Evolutionary conservation across 1,140 invertebrate genomes (phyloP).

Genomic region (Limonius californicus): DNA sequence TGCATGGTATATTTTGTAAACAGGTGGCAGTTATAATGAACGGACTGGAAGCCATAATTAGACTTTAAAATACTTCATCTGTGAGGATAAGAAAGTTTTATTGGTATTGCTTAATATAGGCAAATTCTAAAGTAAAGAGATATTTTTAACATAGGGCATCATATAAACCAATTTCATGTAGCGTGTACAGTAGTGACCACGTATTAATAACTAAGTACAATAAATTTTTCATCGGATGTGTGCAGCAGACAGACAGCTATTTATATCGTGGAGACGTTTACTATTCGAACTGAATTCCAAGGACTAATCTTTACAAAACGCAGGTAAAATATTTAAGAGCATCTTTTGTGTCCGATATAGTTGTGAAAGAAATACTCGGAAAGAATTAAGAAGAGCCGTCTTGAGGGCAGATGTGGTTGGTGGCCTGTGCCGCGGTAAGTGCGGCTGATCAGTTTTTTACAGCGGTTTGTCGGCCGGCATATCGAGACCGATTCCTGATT

Average conservation of each 20-base stretch:
- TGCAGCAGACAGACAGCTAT: slow-evolving; percentile 8
- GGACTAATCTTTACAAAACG: slow-evolving; percentile 13
- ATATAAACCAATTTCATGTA: no score
- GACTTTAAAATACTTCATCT: no score
- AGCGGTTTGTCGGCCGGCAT: slow-evolving; percentile 34
- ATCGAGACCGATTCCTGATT: slow-evolving; percentile 39
- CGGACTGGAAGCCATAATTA: no score
- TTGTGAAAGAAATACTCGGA: slow-evolving; percentile 11
- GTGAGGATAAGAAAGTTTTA: no score
- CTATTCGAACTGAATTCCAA: slow-evolving; percentile 6
- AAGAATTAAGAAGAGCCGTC: slow-evolving; percentile 10
- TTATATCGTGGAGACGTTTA: slow-evolving; percentile 12
- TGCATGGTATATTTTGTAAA: no score
- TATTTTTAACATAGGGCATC: no score
- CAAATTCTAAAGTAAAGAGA: no score
- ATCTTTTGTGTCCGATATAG: slow-evolving; percentile 15
- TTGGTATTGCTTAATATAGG: no score
- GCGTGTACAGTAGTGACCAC: no score
- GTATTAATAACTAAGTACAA: no score
- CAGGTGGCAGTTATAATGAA: no score
- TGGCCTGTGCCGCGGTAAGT: slow-evolving; percentile 31
- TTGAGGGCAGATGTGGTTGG: slow-evolving; percentile 12
- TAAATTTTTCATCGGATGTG: no score
- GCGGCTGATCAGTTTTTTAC: slow-evolving; percentile 33
- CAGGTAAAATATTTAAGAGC: slow-evolving; percentile 15